phyloP scores from a whole-genome alignment of 2,888 invertebrate genomes.

The Melieria crassipennis region DNA sequence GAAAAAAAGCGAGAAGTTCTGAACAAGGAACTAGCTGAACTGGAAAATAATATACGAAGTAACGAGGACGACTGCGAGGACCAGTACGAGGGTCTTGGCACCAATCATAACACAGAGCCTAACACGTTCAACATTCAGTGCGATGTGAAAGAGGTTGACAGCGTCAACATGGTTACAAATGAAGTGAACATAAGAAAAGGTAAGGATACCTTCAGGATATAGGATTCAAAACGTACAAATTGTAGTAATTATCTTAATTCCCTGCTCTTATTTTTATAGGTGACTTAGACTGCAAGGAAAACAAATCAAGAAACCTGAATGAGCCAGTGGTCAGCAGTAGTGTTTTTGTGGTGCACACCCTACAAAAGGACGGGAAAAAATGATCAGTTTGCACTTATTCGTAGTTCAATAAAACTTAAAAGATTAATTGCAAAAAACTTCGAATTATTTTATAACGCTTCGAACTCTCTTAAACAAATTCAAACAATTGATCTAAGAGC shows the following conservation, averaged over 20 bases:
- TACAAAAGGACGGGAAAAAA: too few relatives aligned
- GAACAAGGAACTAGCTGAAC: slow-evolving; percentile 72
- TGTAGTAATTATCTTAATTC: background rate
- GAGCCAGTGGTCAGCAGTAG: slow-evolving; percentile 46
- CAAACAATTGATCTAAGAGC: too few relatives aligned
- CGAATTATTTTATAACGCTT: too few relatives aligned
- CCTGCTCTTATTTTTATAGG: slow-evolving; percentile 40
- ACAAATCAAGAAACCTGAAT: slow-evolving; percentile 42
- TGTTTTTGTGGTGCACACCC: slow-evolving; percentile 37
- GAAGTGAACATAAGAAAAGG: slow-evolving; percentile 1
- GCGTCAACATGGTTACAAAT: background rate
- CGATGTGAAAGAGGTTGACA: background rate
- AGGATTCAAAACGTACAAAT: slow-evolving; percentile 1
- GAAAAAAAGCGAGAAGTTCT: slow-evolving; percentile 72
- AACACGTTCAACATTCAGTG: background rate
- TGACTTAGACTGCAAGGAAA: slow-evolving; percentile 46
- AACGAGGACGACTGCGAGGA: slow-evolving; percentile 49
- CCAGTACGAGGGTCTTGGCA: background rate
- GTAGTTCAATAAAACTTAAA: too few relatives aligned
- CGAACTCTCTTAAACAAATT: too few relatives aligned
- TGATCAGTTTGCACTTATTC: too few relatives aligned
- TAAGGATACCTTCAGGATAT: slow-evolving; percentile 4
- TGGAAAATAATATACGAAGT: slow-evolving; percentile 66
- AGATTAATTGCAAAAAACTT: too few relatives aligned
- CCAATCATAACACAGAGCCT: background rate